Conservation (phyloP, 2,113 vertebrate species). For the Tachuris rubrigastra region DNA sequence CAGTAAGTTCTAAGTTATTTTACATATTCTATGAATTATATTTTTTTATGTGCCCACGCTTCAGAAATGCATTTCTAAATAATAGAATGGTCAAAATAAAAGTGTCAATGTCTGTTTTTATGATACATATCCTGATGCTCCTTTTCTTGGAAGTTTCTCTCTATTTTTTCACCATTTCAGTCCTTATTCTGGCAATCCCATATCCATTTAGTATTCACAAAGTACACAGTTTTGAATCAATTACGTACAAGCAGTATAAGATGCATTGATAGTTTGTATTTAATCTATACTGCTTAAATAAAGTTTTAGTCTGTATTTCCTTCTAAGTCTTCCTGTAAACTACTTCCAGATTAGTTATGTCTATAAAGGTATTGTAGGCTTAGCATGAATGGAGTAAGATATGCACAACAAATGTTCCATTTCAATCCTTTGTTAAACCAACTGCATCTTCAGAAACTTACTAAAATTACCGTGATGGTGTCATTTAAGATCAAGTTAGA, state of each 20-base stretch:
- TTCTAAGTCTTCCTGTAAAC: neutral
- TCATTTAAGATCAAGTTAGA: neutral
- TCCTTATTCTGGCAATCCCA: neutral
- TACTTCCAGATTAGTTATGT: neutral
- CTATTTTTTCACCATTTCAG: neutral
- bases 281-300: neutral
- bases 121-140: neutral
- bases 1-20: slow-evolving; percentile 75
- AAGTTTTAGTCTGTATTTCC: neutral
- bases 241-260: neutral
- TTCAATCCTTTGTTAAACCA: neutral
- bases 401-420: neutral
- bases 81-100: neutral
- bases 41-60: neutral
- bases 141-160: neutral
- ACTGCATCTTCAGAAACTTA: neutral
- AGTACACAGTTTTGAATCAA: neutral
- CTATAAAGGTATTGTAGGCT: neutral
- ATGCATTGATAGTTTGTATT: neutral
- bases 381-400: neutral
- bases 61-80: neutral
- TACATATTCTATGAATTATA: neutral
- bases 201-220: neutral
- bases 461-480: neutral
- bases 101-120: neutral